Percentiles rank a stretch among this genome's conserved stretches.
These are phyloP conservation scores for Cerceris ruficornis DNA, from an alignment of 2,888 invertebrate genomes.

Conservation along the genomic window DNA sequence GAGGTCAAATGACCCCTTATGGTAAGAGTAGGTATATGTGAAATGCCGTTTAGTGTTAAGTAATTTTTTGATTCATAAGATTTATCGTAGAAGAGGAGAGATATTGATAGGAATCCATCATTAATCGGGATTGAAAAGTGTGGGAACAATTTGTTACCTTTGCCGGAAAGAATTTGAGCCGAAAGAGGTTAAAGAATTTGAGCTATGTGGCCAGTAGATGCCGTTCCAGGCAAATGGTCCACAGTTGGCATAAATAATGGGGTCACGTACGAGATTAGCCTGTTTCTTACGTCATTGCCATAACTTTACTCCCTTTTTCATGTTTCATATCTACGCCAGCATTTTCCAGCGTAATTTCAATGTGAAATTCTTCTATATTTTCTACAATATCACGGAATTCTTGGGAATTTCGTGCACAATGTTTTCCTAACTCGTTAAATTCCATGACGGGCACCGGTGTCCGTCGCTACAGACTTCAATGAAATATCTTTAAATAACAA, in stretches of 20 bases:
- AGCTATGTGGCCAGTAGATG: slow-evolving; percentile 24
- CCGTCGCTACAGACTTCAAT: too few relatives aligned
- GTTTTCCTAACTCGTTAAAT: too few relatives aligned
- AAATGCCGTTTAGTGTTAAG: too few relatives aligned
- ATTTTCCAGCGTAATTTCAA: too few relatives aligned
- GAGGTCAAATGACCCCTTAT: too few relatives aligned
- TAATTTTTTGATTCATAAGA: too few relatives aligned
- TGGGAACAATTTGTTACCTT: slow-evolving; percentile 15
- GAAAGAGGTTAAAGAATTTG: slow-evolving; percentile 28
- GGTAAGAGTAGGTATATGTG: too few relatives aligned
- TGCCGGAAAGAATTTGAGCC: not conserved
- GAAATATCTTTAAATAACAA: too few relatives aligned
- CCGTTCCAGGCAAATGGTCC: slow-evolving; percentile 35
- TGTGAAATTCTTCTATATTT: too few relatives aligned
- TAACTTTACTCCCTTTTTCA: slow-evolving; percentile 35
- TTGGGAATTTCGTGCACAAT: too few relatives aligned
- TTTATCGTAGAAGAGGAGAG: not conserved
- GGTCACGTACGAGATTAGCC: slow-evolving; percentile 60
- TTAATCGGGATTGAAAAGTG: not conserved
- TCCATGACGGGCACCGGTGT: too few relatives aligned
- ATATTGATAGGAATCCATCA: not conserved
- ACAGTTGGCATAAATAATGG: slow-evolving; percentile 49
- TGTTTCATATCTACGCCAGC: slow-evolving; percentile 16
- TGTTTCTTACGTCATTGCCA: slow-evolving; percentile 49
- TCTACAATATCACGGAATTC: too few relatives aligned